phyloP scores from a whole-genome alignment of 2,888 invertebrate genomes.

The Melanotus villosus region DNA sequence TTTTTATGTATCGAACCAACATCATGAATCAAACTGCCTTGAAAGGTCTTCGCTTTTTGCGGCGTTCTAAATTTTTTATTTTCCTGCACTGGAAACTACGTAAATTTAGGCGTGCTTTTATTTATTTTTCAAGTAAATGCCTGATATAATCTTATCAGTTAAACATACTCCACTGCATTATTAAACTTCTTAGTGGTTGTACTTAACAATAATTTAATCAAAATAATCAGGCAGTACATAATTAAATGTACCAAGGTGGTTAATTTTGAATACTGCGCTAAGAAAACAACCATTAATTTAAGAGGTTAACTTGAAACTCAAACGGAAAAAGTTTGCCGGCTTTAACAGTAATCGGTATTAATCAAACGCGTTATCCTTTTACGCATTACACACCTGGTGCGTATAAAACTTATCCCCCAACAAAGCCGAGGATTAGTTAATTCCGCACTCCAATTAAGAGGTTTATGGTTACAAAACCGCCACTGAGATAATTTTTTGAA shows the following conservation, averaged over 20 bases:
- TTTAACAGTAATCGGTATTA: not conserved
- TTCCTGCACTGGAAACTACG: not conserved
- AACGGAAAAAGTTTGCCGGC: not conserved
- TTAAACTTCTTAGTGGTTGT: not conserved
- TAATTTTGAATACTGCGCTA: no score
- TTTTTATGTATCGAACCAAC: constrained; percentile 5
- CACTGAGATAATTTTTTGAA: not conserved
- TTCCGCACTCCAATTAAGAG: constrained; percentile 4
- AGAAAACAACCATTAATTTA: no score
- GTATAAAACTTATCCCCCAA: not conserved
- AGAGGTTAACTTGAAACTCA: no score
- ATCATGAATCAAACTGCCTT: constrained; percentile 16
- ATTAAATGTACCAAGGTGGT: no score
- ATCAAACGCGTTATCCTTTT: not conserved
- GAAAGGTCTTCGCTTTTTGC: constrained; percentile 13
- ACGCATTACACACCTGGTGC: constrained; percentile 5
- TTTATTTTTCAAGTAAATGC: not conserved
- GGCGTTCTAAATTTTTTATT: not conserved
- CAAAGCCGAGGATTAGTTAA: constrained; percentile 16
- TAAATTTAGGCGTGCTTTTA: not conserved
- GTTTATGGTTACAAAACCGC: not conserved
- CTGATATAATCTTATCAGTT: not conserved
- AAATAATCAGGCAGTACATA: no score
- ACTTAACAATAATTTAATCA: no score
- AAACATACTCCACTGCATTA: not conserved